Conservation (phyloP, 2,888 invertebrate genomes). For the Philhelius pedissequus region DNA sequence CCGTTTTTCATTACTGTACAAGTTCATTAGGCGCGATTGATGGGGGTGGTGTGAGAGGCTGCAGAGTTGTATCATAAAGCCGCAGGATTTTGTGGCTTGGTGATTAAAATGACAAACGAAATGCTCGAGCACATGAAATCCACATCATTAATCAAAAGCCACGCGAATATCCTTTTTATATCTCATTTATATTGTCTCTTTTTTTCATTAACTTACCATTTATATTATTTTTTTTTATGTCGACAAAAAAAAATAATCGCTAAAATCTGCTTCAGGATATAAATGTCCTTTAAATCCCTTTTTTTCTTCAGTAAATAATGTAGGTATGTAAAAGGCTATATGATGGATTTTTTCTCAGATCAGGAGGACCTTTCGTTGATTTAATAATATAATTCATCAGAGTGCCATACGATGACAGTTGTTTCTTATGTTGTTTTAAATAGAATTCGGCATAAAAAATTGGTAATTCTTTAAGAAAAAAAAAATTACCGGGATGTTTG, state of each 20-base stretch:
- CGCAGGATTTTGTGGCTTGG: slow-evolving; percentile 8
- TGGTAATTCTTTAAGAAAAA: not conserved
- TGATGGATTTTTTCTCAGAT: not conserved
- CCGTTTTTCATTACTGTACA: slow-evolving; percentile 64
- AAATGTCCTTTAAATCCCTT: slow-evolving; percentile 54
- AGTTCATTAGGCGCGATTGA: slow-evolving; percentile 53
- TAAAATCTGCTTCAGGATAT: slow-evolving; percentile 38
- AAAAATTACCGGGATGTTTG: not conserved
- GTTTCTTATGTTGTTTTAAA: slow-evolving; percentile 30
- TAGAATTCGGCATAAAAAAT: not conserved
- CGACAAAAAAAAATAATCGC: not conserved
- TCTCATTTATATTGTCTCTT: slow-evolving; percentile 54
- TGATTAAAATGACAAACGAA: slow-evolving; percentile 42
- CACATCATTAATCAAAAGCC: slow-evolving; percentile 65
- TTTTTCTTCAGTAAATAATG: slow-evolving; percentile 2
- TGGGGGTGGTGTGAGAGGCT: not conserved
- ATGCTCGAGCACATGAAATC: slow-evolving; percentile 44
- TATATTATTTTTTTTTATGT: too few species aligned
- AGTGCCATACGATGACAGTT: slow-evolving; percentile 54
- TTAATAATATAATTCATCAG: slow-evolving; percentile 56
- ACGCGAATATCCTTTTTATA: slow-evolving; percentile 56
- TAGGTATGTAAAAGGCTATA: not conserved
- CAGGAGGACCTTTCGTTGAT: not conserved
- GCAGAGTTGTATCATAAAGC: slow-evolving; percentile 39
- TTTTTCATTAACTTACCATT: slow-evolving; percentile 33